A percentile compares a stretch with the other conserved stretches of the same genome.
Evolutionary conservation across 2,888 invertebrate species (phyloP).

Genomic region (Troglohyphantes excavatus): DNA sequence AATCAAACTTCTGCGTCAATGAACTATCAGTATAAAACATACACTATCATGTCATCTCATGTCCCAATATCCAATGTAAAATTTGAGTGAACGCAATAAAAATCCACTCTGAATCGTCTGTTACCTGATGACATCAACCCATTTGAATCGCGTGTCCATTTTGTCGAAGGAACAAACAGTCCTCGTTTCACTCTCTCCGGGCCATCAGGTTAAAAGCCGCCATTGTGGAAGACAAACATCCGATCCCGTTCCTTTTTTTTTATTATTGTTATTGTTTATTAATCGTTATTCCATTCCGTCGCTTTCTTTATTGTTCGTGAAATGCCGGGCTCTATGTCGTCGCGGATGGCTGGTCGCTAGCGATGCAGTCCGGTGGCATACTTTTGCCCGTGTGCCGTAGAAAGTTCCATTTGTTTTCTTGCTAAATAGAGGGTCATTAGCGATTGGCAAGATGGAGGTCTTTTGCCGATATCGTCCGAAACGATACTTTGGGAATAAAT

Average conservation of each 20-base stretch:
- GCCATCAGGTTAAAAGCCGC: conserved; percentile 77
- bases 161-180: conserved; percentile 48
- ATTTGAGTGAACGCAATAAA: conserved; percentile 9
- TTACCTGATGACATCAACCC: conserved; percentile 49
- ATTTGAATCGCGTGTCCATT: conserved; percentile 47
- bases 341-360: conserved; percentile 39
- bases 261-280: conserved; percentile 16
- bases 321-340: conserved; percentile 36
- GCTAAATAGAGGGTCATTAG: conserved; percentile 40
- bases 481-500: neutral
- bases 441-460: conserved; percentile 35
- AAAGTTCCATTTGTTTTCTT: conserved; percentile 32
- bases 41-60: neutral
- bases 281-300: conserved; percentile 34
- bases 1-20: neutral
- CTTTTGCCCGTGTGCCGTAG: conserved; percentile 26
- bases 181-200: conserved; percentile 72
- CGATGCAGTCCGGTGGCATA: conserved; percentile 46
- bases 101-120: neutral
- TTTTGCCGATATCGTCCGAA: neutral
- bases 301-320: conserved; percentile 58
- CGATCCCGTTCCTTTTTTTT: conserved; percentile 63
- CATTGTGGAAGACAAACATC: conserved; percentile 72
- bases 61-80: conserved; percentile 28
- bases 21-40: conserved; percentile 14